These are phyloP conservation scores for Orthonevra nobilis DNA, from an alignment of 2,888 invertebrate genomes.

Conservation along the genomic window DNA sequence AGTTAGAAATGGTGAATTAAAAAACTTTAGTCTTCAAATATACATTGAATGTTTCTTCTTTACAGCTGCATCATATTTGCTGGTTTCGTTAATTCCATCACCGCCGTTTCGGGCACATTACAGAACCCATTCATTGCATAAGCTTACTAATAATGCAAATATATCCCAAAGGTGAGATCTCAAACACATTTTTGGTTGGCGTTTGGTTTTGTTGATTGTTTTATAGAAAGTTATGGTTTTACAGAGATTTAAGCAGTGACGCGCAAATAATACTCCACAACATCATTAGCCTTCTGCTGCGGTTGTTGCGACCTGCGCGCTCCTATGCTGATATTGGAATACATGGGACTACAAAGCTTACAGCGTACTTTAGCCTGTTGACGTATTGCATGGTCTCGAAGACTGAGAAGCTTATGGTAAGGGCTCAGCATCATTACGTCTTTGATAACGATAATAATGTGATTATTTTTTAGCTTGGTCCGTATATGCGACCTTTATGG, in stretches of 20 bases:
- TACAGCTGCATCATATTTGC: conserved; percentile 90
- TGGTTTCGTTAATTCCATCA: conserved; percentile 95
- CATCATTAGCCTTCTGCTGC: conserved; percentile 87
- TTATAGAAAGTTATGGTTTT: conserved; percentile 37
- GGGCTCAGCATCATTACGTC: background rate
- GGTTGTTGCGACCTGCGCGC: conserved; percentile 90
- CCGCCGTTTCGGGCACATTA: conserved; percentile 94
- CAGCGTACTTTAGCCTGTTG: conserved; percentile 95
- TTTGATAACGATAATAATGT: background rate
- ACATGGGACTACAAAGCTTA: conserved; percentile 94
- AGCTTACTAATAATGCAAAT: conserved; percentile 74
- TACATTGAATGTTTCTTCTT: conserved; percentile 11
- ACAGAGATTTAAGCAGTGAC: conserved; percentile 81
- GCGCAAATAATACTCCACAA: conserved; percentile 83
- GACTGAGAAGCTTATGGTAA: conserved; percentile 95
- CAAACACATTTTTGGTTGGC: background rate
- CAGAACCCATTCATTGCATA: conserved; percentile 82
- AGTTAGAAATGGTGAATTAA: conserved; percentile 87
- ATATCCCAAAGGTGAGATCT: conserved; percentile 55
- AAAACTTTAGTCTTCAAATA: background rate
- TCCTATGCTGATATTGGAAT: conserved; percentile 92
- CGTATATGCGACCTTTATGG: conserved; percentile 94
- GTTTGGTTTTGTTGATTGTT: conserved; percentile 18
- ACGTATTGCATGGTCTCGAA: conserved; percentile 94
- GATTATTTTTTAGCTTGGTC: conserved; percentile 89